Evolutionary conservation across 1,140 invertebrate species (phyloP), one percentile per base, ranked within the genome.

Genomic region (Ooceraea biroi): DNA sequence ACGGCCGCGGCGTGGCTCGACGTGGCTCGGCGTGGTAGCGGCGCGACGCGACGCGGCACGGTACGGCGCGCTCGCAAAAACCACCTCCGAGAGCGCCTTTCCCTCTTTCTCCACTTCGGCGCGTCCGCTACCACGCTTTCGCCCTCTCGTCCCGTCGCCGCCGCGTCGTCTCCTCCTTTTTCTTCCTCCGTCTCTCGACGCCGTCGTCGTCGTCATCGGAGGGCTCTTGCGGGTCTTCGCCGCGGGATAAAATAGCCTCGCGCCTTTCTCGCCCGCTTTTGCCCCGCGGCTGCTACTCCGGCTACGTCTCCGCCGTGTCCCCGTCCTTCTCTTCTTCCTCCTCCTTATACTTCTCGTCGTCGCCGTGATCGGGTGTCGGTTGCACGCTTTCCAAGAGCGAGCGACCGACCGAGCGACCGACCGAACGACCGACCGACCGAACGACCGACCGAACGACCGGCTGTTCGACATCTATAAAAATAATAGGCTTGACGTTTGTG

Each of bases 221-320:
- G 74, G 69, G 69, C 78, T 82, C 78, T 80, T 58, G 60, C 72
- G 58, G 72, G 72, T 84, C 63, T 82, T 85, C 77, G 85, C 86
- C 84, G 89, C 85, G 88, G 87, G 89, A 91, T 87, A 91, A 90
- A 91, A 91, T 90, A 91, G 90, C 89, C 90, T 90, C 91, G 85
- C 88, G 86, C 91, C 86, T 83, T 88, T 87, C 76, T 73, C 85
- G 69, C 61, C 50, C 83, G 78, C 68, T 73, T 66, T 74, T 82
- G 48, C 66, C 65, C 71, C 63, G 44, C 66, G 55, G 48, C 74
- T 52, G 61, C 55, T 60, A 63, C 25, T 72, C 30, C 50, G n/a
- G 12, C 36, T 36, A 36, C 57, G 77, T 85, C 83, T 77, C 57
- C 73, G 58, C 80, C 27, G 72, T 78, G 76, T 86, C 80, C 84